Evolutionary conservation across 1,140 invertebrate species (phyloP).

Genomic region (Formica selysi): DNA sequence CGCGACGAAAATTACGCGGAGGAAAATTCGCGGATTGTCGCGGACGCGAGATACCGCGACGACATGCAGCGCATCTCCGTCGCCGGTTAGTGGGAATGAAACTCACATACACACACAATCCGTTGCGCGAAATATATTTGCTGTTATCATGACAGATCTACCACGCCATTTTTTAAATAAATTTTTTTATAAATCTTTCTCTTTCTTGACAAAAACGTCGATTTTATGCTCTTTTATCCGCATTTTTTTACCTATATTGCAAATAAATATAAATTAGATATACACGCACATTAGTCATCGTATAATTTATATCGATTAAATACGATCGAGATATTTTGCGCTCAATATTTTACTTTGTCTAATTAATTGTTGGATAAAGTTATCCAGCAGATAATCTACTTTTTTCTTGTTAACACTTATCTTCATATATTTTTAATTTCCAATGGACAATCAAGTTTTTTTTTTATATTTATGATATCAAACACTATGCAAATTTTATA

Average conservation of each 20-base stretch:
- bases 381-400: background rate
- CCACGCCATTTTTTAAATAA: too few species aligned
- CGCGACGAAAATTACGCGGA: constrained; percentile 80
- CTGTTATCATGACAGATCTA: background rate
- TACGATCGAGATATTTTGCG: too few species aligned
- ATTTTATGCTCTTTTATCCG: constrained; percentile 45
- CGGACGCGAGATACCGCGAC: background rate
- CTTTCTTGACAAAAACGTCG: background rate
- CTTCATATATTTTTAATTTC: background rate
- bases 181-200: too few species aligned
- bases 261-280: constrained; percentile 52
- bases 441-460: background rate
- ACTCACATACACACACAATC: too few species aligned
- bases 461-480: background rate
- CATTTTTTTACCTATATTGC: background rate
- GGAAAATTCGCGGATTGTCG: constrained; percentile 28
- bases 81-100: constrained; percentile 65
- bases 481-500: background rate
- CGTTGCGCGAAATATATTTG: background rate
- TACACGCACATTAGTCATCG: background rate
- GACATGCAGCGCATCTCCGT: constrained; percentile 67
- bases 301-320: constrained; percentile 7
- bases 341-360: background rate
- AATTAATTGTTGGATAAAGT: background rate
- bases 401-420: background rate